Conservation (phyloP, 2,888 invertebrate species). For the Epirrhoe tristata region DNA sequence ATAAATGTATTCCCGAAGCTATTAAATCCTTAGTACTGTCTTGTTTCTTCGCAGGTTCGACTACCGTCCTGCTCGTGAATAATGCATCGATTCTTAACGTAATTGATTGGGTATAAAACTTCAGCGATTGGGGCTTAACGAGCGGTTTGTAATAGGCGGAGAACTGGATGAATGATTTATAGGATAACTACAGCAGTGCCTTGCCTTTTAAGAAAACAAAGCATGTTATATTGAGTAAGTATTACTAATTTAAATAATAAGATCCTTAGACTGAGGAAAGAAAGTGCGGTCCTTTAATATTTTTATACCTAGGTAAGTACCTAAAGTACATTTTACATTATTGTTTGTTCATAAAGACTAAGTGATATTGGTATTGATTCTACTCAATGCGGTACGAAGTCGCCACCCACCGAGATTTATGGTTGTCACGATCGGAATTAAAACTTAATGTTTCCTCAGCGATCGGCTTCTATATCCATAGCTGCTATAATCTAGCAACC, state of each 20-base stretch:
- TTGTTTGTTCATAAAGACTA: too few species aligned
- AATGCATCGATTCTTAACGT: slow-evolving; percentile 49
- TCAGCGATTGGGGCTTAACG: slow-evolving; percentile 32
- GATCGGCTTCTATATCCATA: neutral
- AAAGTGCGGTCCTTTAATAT: too few species aligned
- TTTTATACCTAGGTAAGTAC: too few species aligned
- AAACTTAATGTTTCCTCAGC: slow-evolving; percentile 6
- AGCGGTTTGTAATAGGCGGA: slow-evolving; percentile 18
- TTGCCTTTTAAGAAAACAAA: neutral
- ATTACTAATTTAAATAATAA: too few species aligned
- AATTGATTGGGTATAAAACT: slow-evolving; percentile 53
- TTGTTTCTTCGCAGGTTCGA: slow-evolving; percentile 29
- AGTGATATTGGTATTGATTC: too few species aligned
- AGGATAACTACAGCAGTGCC: neutral
- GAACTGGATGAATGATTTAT: slow-evolving; percentile 23
- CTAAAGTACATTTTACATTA: too few species aligned
- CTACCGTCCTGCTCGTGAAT: slow-evolving; percentile 45
- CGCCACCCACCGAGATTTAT: slow-evolving; percentile 14
- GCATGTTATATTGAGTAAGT: too few species aligned
- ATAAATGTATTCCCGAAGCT: slow-evolving; percentile 26
- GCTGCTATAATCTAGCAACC: neutral
- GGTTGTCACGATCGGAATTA: slow-evolving; percentile 4
- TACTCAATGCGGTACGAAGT: neutral
- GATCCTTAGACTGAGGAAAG: too few species aligned
- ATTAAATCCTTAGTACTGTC: slow-evolving; percentile 20